Evolutionary conservation across 2,797 vertebrate genomes (phyloP).

Genomic region (Bradypodion ventrale): DNA sequence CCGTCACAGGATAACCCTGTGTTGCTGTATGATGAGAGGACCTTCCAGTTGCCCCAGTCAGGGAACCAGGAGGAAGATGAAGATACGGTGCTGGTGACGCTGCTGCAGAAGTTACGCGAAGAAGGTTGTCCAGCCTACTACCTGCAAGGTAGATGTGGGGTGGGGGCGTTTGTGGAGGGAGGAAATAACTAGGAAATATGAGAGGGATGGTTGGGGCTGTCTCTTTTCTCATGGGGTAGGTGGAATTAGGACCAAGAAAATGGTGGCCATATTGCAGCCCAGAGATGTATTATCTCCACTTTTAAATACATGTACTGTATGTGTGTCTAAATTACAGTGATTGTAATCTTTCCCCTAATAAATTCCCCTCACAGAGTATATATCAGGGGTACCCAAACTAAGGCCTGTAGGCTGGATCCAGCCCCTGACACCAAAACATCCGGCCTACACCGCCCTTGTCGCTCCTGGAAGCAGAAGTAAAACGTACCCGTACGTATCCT

Average conservation of each 20-base stretch:
- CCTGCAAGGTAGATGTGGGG: constrained; percentile 70
- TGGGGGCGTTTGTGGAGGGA: background rate
- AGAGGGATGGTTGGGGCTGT: background rate
- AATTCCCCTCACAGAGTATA: too few species aligned
- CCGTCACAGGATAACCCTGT: constrained; percentile 53
- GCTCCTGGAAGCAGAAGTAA: too few species aligned
- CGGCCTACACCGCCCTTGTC: too few species aligned
- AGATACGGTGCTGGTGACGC: constrained; percentile 64
- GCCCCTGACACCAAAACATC: too few species aligned
- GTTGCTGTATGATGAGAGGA: constrained; percentile 70
- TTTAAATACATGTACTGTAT: too few species aligned
- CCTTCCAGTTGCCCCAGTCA: constrained; percentile 11
- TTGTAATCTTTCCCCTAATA: too few species aligned
- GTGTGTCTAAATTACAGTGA: too few species aligned
- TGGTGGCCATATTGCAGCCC: background rate
- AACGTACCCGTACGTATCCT: too few species aligned
- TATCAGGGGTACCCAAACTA: too few species aligned
- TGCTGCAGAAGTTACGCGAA: constrained; percentile 71
- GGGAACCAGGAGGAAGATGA: constrained; percentile 44
- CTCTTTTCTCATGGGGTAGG: background rate
- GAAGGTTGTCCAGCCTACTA: constrained; percentile 75
- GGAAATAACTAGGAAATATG: background rate
- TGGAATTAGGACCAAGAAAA: background rate
- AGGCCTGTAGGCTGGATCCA: too few species aligned
- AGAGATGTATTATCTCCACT: background rate